phyloP scores from a whole-genome alignment of 2,797 vertebrate genomes.

The Toxotes lorentzi region DNA sequence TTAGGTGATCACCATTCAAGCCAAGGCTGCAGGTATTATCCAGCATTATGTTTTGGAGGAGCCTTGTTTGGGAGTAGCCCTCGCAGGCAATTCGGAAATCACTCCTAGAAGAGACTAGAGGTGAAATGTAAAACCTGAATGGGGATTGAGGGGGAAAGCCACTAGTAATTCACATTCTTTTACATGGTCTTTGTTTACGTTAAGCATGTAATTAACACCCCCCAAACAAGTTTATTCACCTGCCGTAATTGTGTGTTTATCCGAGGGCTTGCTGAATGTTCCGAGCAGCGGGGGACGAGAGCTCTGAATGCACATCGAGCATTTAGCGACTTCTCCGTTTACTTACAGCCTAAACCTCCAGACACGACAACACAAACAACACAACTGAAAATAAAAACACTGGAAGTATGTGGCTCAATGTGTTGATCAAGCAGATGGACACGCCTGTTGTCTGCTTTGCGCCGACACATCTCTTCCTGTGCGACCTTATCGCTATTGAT shows the following conservation, averaged over 20 bases:
- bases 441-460: not conserved
- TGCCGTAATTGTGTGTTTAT: conserved; percentile 90
- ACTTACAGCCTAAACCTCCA: conserved; percentile 77
- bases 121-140: conserved; percentile 87
- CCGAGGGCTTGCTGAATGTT: conserved; percentile 84
- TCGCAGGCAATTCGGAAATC: conserved; percentile 83
- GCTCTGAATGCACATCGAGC: conserved; percentile 81
- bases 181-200: conserved; percentile 88
- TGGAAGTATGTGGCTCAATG: not conserved
- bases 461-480: not conserved
- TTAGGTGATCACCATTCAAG: conserved; percentile 75
- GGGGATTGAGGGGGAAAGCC: conserved; percentile 74
- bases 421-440: conserved; percentile 8
- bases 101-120: conserved; percentile 72
- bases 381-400: not conserved
- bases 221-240: conserved; percentile 90
- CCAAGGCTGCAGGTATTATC: conserved; percentile 73
- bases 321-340: conserved; percentile 84
- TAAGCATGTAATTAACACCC: conserved; percentile 90
- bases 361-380: conserved; percentile 74
- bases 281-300: conserved; percentile 82
- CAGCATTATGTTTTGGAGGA: conserved; percentile 67
- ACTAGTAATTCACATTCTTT: conserved; percentile 87
- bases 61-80: conserved; percentile 72
- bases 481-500: not conserved